These are phyloP conservation scores for Thysanoteuthis rhombus DNA, from an alignment of 2,888 invertebrate species.

Conservation along the genomic window DNA sequence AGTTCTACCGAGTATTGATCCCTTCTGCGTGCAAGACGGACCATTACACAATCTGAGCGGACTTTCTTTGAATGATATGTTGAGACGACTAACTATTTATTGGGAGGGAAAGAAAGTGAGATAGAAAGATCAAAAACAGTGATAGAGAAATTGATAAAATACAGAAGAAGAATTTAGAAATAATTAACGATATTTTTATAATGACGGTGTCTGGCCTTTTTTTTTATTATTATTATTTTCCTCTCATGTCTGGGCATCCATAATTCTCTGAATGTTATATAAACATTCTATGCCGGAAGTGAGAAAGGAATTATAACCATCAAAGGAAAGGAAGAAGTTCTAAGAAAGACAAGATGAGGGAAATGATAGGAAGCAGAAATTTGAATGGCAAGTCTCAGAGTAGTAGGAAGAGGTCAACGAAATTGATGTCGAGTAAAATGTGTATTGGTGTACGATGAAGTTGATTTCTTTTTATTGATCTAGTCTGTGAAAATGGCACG, in stretches of 20 bases:
- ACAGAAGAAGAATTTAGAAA: too few relatives aligned
- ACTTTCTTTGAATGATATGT: too few relatives aligned
- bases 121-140: too few relatives aligned
- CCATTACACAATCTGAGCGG: too few relatives aligned
- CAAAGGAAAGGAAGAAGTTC: neutral
- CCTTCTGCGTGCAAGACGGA: too few relatives aligned
- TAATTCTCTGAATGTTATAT: neutral
- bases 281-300: neutral
- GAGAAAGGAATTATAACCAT: neutral
- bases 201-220: too few relatives aligned
- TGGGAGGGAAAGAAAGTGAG: too few relatives aligned
- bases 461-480: neutral
- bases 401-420: neutral
- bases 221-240: too few relatives aligned
- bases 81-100: too few relatives aligned
- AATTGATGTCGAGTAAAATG: neutral
- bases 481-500: constrained; percentile 12
- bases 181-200: too few relatives aligned
- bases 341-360: neutral
- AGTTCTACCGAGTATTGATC: too few relatives aligned
- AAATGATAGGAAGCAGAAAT: neutral
- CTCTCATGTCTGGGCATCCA: neutral
- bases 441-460: neutral
- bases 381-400: neutral
- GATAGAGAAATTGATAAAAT: too few relatives aligned